Evolutionary conservation across 1,140 invertebrate genomes (phyloP).

Genomic region (Gonioctena quinquepunctata): DNA sequence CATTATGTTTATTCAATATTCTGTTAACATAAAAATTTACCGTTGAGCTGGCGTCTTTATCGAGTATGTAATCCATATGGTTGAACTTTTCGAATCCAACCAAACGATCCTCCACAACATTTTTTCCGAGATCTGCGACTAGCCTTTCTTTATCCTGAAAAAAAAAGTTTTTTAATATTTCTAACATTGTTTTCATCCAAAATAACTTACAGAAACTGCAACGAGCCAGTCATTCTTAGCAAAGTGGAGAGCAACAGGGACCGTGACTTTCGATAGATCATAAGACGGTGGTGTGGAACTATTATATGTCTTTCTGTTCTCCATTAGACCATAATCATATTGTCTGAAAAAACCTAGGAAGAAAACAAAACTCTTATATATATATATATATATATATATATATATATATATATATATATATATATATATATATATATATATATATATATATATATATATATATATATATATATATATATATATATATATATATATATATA

Average conservation of each 20-base stretch:
- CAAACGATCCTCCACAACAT: not conserved
- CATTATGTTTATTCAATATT: not conserved
- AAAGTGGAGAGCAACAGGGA: conserved; percentile 23
- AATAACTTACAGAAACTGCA: conserved; percentile 18
- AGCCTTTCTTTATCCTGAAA: no score
- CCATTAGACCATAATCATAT: conserved; percentile 29
- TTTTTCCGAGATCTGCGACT: no score
- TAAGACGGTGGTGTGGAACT: conserved; percentile 20
- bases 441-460: no score
- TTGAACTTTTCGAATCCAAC: not conserved
- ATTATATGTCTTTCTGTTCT: conserved; percentile 21
- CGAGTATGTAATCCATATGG: not conserved
- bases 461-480: no score
- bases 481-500: no score
- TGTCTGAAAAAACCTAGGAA: conserved; percentile 27
- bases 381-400: no score
- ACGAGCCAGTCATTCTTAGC: conserved; percentile 25
- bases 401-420: no score
- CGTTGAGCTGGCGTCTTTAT: not conserved
- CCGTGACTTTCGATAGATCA: conserved; percentile 8
- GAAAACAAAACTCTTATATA: not conserved
- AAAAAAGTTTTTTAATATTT: no score
- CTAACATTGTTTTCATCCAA: no score
- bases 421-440: no score
- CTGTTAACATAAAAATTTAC: not conserved